Evolutionary conservation across 2,888 invertebrate genomes (phyloP).

Genomic region (Chloromyia formosa): DNA sequence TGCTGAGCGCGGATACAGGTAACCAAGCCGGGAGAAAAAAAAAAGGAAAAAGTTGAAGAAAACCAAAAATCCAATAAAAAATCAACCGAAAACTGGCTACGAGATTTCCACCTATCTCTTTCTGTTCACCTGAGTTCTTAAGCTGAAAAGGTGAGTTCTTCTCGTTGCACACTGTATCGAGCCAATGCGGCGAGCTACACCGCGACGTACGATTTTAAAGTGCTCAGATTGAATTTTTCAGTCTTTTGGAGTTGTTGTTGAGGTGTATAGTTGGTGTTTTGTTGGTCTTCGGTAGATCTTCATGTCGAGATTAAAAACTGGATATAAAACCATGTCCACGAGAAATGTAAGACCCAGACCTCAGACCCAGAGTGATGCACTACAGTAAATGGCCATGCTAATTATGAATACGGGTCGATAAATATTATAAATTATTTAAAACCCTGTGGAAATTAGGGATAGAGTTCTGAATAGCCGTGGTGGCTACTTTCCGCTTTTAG

Average conservation of each 20-base stretch:
- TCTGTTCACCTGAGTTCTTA: conserved; percentile 13
- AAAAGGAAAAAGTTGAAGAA: conserved; percentile 6
- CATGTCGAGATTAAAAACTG: conserved; percentile 35
- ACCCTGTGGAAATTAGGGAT: too few species aligned
- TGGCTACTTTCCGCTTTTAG: too few species aligned
- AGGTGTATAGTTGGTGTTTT: conserved; percentile 23
- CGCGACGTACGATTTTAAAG: too few species aligned
- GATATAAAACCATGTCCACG: background rate
- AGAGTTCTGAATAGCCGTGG: too few species aligned
- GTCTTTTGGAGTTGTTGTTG: conserved; percentile 14
- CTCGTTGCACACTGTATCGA: too few species aligned
- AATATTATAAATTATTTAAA: too few species aligned
- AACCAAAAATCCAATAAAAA: conserved; percentile 33
- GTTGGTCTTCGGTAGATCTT: conserved; percentile 31
- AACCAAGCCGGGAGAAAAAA: background rate
- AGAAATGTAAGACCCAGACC: too few species aligned
- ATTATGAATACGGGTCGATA: too few species aligned
- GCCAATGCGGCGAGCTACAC: too few species aligned
- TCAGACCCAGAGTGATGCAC: background rate
- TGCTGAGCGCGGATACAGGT: too few species aligned
- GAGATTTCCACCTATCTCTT: conserved; percentile 14
- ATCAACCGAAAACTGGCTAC: conserved; percentile 29
- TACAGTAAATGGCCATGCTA: too few species aligned
- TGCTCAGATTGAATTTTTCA: conserved; percentile 38
- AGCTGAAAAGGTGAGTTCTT: too few species aligned